phyloP scores from a whole-genome alignment of 2,888 invertebrate genomes.

The Chydorus sphaericus region DNA sequence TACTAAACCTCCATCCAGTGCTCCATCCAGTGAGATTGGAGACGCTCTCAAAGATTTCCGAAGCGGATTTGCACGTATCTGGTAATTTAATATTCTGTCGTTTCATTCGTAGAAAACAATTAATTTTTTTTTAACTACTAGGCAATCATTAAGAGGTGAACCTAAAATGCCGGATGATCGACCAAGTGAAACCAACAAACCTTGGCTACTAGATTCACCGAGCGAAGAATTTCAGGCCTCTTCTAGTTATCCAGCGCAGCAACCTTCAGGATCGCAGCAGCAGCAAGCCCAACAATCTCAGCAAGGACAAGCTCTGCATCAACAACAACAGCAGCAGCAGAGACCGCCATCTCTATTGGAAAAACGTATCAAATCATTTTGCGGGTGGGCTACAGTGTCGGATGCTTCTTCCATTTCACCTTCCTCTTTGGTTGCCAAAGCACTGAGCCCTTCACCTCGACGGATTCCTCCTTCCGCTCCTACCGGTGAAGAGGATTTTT shows the following conservation, averaged over 20 bases:
- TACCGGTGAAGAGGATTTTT: not conserved
- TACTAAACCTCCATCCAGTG: conserved; percentile 1
- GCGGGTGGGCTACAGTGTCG: not conserved
- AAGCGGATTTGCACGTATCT: conserved; percentile 64
- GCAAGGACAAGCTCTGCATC: not conserved
- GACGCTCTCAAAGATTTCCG: conserved; percentile 29
- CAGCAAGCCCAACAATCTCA: too few species aligned
- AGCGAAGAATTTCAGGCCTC: too few species aligned
- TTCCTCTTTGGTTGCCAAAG: not conserved
- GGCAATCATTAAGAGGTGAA: not conserved
- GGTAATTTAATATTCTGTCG: conserved; percentile 38
- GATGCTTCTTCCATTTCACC: too few species aligned
- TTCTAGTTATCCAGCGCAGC: too few species aligned
- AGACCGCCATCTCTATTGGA: not conserved
- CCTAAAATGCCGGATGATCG: not conserved
- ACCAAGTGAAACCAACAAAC: not conserved
- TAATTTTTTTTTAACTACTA: too few species aligned
- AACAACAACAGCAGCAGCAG: not conserved
- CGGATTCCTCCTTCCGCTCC: not conserved
- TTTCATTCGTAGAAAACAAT: too few species aligned
- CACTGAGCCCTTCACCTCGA: not conserved
- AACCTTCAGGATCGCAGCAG: too few species aligned
- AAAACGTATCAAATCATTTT: not conserved
- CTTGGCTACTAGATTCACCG: not conserved
- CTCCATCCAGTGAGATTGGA: not conserved